A percentile compares a stretch with the other conserved stretches of the same genome.
These are phyloP conservation scores for Actenoides lindsayi DNA, from an alignment of 2,113 vertebrate genomes.

Conservation along the genomic window DNA sequence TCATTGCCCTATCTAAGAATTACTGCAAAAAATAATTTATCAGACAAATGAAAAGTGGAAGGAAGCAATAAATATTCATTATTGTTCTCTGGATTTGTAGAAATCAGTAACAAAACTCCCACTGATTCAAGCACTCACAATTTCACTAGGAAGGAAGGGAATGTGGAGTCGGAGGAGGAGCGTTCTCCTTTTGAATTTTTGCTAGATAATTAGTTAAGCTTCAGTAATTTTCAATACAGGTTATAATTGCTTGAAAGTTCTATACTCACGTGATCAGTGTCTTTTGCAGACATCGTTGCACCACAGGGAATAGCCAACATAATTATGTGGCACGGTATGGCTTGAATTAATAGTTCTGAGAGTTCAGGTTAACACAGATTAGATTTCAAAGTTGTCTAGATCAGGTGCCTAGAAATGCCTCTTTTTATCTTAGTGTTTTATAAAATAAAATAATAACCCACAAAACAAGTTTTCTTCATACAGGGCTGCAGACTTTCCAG, in stretches of 20 bases:
- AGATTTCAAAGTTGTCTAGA: neutral
- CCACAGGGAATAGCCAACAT: neutral
- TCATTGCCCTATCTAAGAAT: neutral
- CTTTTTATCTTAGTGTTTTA: neutral
- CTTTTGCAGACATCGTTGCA: neutral
- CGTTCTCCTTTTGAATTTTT: neutral
- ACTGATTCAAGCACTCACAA: neutral
- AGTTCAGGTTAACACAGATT: neutral
- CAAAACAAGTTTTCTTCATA: neutral
- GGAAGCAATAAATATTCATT: neutral
- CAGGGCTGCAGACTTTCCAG: neutral
- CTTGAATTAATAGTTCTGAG: neutral
- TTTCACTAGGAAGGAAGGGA: neutral
- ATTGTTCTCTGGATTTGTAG: neutral
- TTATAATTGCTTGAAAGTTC: neutral
- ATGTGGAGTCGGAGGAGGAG: neutral
- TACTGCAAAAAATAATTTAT: neutral
- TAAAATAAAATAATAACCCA: neutral
- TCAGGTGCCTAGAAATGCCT: neutral
- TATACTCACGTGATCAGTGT: neutral
- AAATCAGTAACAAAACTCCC: neutral
- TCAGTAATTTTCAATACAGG: conserved; percentile 8
- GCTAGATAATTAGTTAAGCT: conserved; percentile 7
- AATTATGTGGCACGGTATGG: neutral
- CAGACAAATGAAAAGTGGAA: neutral